Evolutionary conservation across 2,797 vertebrate species (phyloP), one percentile per base, ranked within the genome.

Genomic region (Cynopterus sphinx): DNA sequence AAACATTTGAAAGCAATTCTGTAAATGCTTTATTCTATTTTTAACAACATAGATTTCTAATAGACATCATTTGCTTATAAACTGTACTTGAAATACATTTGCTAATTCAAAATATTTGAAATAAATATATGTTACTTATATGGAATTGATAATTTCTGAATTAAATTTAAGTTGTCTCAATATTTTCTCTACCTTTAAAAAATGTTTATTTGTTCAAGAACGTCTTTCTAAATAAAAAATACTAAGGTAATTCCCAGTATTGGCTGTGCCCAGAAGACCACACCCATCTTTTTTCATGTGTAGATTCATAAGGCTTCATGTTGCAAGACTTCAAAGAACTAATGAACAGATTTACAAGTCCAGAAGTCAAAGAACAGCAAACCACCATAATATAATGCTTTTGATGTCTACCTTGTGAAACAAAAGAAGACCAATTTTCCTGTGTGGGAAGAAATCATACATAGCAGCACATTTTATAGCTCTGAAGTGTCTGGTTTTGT

Each of bases 1-100:
- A 84, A 87, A 87, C 16, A 55, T 77, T 89, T 77, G 43, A 90
- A 91, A 87, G 46, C 53, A 82, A 90, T 70, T 95, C 46, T 87
- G 28, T 71, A 51, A 36, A 90, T 57, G 43, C 0, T 90, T 31
- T 75, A 26, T 26, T 19, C 0, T 21, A 17, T n/a, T 4, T 53
- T 41, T 31, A 67, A 33, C 5, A 51, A 73, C 21, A 31, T 78
- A 5, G 49, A 41, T 33, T 26, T 81, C 39, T 17, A 88, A 5
- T 55, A 87, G 65, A 68, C 41, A 59, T 43, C 55, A 79, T 67
- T 78, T 74, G 17, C 5, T 85, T 36, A 26, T 57, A 49, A 39
- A 59, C 31, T 88, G 7, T 78, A 51, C 55, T 92, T 96, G 22
- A 57, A 91, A 81, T 92, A 51, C 9, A 41, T 65, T 94, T 36